Evolutionary conservation across 2,888 invertebrate species (phyloP).

Genomic region (Monopis laevigella): DNA sequence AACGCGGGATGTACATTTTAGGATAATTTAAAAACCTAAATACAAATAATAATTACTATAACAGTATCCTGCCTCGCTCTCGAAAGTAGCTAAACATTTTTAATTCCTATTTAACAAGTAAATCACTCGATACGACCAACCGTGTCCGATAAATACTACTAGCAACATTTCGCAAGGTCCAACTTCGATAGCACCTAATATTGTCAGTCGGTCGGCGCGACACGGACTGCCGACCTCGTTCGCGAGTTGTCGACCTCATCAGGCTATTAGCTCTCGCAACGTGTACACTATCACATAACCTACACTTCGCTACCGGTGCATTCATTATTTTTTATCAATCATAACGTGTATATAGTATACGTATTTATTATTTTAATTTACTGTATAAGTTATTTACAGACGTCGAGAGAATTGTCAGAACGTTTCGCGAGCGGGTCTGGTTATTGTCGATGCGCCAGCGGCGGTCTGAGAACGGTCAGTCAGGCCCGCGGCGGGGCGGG

Average conservation of each 20-base stretch:
- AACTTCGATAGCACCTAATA: constrained; percentile 64
- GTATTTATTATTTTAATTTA: constrained; percentile 51
- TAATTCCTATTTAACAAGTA: constrained; percentile 40
- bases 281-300: constrained; percentile 59
- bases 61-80: constrained; percentile 3
- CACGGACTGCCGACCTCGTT: constrained; percentile 35
- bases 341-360: constrained; percentile 48
- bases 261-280: constrained; percentile 23
- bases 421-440: constrained; percentile 39
- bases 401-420: background rate
- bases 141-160: constrained; percentile 42
- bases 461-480: constrained; percentile 65
- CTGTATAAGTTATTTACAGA: constrained; percentile 53
- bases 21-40: background rate
- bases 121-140: constrained; percentile 51
- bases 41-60: constrained; percentile 31
- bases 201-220: constrained; percentile 59
- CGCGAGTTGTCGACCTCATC: constrained; percentile 49
- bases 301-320: constrained; percentile 65
- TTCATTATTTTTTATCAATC: constrained; percentile 34
- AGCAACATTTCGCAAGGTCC: constrained; percentile 57
- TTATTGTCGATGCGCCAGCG: constrained; percentile 64
- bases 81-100: constrained; percentile 1
- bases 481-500: constrained; percentile 65
- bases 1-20: background rate